Percentiles rank a stretch among this genome's conserved stretches.
Evolutionary conservation across 92 coral and sea anemone species (phyloP).

Genomic region (Epizoanthus illoricatus): DNA sequence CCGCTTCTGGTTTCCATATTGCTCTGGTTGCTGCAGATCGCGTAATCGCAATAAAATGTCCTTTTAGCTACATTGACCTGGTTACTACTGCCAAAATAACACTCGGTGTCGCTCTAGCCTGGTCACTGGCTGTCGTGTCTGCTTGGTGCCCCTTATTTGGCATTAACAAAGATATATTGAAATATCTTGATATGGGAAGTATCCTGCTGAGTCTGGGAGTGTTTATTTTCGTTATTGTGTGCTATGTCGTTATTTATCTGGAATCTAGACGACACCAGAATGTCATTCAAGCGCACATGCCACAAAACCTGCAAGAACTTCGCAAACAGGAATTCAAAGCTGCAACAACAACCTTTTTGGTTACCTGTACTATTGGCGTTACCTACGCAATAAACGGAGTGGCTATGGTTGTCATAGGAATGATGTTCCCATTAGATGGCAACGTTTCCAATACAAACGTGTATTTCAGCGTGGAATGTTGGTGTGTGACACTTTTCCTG

Average conservation of each 20-base stretch:
- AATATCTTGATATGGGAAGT: not conserved
- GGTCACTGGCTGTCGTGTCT: not conserved
- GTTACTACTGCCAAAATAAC: not conserved
- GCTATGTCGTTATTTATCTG: not conserved
- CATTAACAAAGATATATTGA: not conserved
- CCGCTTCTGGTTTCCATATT: not conserved
- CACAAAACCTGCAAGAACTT: not conserved
- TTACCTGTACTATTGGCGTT: constrained; percentile 3
- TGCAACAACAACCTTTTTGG: constrained; percentile 6
- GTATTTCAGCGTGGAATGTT: constrained; percentile 17
- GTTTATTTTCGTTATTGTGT: too few relatives aligned
- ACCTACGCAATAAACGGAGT: constrained; percentile 9
- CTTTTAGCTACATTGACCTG: not conserved
- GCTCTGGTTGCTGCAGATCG: constrained; percentile 11
- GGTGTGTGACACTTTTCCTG: constrained; percentile 17
- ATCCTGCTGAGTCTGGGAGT: too few relatives aligned
- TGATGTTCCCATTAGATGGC: not conserved
- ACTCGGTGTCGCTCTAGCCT: not conserved
- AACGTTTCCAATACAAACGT: not conserved
- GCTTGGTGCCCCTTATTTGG: not conserved
- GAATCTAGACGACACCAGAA: constrained; percentile 21
- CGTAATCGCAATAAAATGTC: not conserved
- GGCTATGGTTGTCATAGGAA: constrained; percentile 2
- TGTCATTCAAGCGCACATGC: constrained; percentile 6
- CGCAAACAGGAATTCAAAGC: constrained; percentile 13